Conservation (phyloP, 2,888 invertebrate species). For the Aphrophora alni region DNA sequence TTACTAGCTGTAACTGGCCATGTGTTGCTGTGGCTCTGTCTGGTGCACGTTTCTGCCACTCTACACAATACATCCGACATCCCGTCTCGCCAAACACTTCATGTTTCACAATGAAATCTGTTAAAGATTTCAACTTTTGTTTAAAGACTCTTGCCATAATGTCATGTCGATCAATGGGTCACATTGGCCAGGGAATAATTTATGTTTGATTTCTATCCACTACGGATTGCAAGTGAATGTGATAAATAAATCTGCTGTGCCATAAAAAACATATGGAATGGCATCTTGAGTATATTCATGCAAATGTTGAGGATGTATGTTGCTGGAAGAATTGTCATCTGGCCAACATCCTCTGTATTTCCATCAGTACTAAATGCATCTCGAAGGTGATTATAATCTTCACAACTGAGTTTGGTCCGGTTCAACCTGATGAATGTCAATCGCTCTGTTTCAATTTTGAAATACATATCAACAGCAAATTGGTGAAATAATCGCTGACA, state of each 20-base stretch:
- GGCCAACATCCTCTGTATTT: slow-evolving; percentile 47
- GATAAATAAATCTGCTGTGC: slow-evolving; percentile 44
- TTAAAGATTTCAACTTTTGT: slow-evolving; percentile 39
- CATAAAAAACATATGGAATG: slow-evolving; percentile 40
- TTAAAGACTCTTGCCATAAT: slow-evolving; percentile 38
- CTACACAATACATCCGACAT: slow-evolving; percentile 46
- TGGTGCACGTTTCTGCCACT: slow-evolving; percentile 55
- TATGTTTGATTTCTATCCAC: slow-evolving; percentile 49
- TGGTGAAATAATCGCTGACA: no score
- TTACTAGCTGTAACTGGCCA: no score
- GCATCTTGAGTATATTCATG: slow-evolving; percentile 54
- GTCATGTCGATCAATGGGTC: slow-evolving; percentile 50
- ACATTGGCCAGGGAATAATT: slow-evolving; percentile 41
- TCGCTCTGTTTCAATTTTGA: no score
- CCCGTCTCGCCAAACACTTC: slow-evolving; percentile 36
- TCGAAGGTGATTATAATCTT: slow-evolving; percentile 54
- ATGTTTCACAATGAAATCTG: slow-evolving; percentile 24
- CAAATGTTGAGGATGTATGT: slow-evolving; percentile 53
- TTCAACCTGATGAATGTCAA: no score
- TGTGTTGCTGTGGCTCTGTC: no score
- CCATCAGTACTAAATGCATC: slow-evolving; percentile 51
- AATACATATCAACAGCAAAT: slow-evolving; percentile 52
- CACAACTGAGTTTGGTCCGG: slow-evolving; percentile 51
- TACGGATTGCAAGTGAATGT: no score
- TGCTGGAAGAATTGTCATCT: slow-evolving; percentile 51